Base-by-base conservation (phyloP, 2,797 vertebrate species). In the Glyptemys insculpta region DNA sequence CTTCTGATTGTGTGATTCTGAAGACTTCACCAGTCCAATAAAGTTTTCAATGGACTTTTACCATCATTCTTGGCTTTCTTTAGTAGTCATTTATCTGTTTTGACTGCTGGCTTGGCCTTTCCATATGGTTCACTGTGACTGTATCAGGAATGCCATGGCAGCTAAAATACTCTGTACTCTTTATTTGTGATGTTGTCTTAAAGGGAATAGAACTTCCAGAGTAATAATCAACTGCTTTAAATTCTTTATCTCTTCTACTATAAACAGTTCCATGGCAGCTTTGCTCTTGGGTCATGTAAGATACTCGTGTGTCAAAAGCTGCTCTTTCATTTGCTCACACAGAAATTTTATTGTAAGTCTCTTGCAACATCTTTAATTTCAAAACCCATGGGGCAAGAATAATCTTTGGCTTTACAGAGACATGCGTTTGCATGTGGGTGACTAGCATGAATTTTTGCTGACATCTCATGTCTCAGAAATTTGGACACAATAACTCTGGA, bases 41-140 rank as follows among this genome's bases (percentile, higher is more conserved):
- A 97, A 97, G 92, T 94, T 96, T 97, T 97, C 93, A 87, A 94
- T 94, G 86, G 96, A 95, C 95, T 96, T 97, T 95, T 97, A 96
- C 93, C 97, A 93, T 97, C 94, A 94, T 93, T 95, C 8, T 9
- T 94, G 79, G 95, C 93, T 97, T 96, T 97, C 97, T 97, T 97
- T 96, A 95, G 14, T 31, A 44, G 41, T 49, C 44, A 49, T 44
- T 47, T 78, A 49, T 78, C 44, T 78, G 74, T 31, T 78, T 31
- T 97, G 92, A 93, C 95, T 96, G 91, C 94, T 96, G 91, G 91
- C 96, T 96, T 97, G 96, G 95, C 91, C 94, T 97, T 96, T 97
- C 81, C 49, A 49, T 72, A 94, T 97, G 96, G 96, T 95, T 96
- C 94, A 96, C 94, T 97, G 91, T 89, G 93, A 89, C 94, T 92